phyloP scores from a whole-genome alignment of 2,888 invertebrate species.

The Pyrgus malvae region DNA sequence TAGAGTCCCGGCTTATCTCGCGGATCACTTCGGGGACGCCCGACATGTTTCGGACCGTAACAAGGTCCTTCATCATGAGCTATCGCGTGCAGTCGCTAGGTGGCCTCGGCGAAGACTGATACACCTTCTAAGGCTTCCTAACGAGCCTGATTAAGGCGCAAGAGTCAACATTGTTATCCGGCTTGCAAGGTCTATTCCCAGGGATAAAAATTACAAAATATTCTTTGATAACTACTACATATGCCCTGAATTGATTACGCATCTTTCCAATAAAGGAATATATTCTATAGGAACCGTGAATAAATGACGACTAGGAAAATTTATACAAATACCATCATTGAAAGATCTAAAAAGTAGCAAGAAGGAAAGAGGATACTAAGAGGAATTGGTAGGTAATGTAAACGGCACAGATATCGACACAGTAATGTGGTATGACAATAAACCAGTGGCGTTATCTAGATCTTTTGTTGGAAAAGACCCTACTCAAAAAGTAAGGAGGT shows the following conservation, averaged over 20 bases:
- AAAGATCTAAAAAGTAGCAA: constrained; percentile 28
- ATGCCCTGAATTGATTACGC: constrained; percentile 29
- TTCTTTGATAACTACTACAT: constrained; percentile 33
- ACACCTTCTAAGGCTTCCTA: not conserved
- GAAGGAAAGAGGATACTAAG: constrained; percentile 28
- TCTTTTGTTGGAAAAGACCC: constrained; percentile 33
- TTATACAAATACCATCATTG: constrained; percentile 29
- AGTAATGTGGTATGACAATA: constrained; percentile 33
- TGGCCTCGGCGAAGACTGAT: too few relatives aligned
- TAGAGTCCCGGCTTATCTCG: too few relatives aligned
- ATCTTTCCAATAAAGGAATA: constrained; percentile 31
- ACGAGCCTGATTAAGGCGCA: constrained; percentile 1
- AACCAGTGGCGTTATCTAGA: constrained; percentile 30
- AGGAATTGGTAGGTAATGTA: constrained; percentile 29
- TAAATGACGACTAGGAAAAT: constrained; percentile 30
- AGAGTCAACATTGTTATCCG: constrained; percentile 1
- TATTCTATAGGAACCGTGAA: constrained; percentile 29
- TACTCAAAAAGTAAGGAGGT: constrained; percentile 14
- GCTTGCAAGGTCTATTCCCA: constrained; percentile 9
- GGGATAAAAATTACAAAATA: constrained; percentile 23
- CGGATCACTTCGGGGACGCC: too few relatives aligned
- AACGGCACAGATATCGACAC: constrained; percentile 14
- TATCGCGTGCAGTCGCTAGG: too few relatives aligned
- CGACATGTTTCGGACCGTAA: too few relatives aligned
- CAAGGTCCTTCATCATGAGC: too few relatives aligned